These are phyloP conservation scores for Paramuricea clavata DNA, from an alignment of 92 coral and sea anemone species.

Conservation along the genomic window DNA sequence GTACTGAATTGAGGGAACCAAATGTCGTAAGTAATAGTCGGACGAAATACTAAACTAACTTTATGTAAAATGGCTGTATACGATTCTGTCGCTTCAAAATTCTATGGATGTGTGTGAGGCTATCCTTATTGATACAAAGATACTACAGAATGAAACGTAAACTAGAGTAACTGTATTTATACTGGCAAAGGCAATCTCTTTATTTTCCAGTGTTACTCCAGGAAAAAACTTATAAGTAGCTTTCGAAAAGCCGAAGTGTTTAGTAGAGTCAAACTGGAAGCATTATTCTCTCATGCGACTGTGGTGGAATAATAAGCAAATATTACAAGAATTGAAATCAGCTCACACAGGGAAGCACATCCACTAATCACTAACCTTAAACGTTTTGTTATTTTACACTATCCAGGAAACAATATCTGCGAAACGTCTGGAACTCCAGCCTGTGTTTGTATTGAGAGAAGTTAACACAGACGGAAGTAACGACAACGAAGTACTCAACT, in stretches of 20 bases:
- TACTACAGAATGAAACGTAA: too few species aligned
- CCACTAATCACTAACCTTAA: background rate
- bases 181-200: too few species aligned
- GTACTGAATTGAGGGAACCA: constrained; percentile 79
- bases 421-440: constrained; percentile 79
- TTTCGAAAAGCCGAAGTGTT: too few species aligned
- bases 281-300: background rate
- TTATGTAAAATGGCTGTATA: background rate
- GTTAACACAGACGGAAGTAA: constrained; percentile 79
- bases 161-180: too few species aligned
- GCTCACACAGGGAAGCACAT: background rate
- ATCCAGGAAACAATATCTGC: constrained; percentile 86
- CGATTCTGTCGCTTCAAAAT: background rate
- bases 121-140: too few species aligned
- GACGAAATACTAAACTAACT: background rate
- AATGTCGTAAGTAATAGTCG: constrained; percentile 71
- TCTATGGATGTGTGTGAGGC: background rate
- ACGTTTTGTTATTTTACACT: too few species aligned
- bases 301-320: too few species aligned
- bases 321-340: background rate
- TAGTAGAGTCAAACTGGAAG: background rate
- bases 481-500: constrained; percentile 73
- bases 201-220: too few species aligned
- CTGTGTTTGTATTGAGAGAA: constrained; percentile 85
- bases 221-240: too few species aligned